Base-by-base conservation (phyloP, 2,113 vertebrate genomes). In the Paracanthobrama guichenoti region DNA sequence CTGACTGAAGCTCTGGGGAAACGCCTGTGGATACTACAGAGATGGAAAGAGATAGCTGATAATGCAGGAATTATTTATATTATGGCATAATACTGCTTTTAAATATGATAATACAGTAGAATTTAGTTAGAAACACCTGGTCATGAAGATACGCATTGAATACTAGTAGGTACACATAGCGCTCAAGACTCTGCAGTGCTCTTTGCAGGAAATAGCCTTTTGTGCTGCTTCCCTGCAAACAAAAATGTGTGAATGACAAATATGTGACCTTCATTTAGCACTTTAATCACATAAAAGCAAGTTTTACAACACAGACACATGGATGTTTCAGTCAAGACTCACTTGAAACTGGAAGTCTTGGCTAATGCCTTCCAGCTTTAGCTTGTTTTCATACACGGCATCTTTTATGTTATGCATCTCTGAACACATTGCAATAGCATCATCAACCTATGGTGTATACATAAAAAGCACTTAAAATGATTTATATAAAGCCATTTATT, bases 101-200 rank as follows among this genome's bases (percentile, higher is more conserved):
- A 31, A 28, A 75, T 10, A 50, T 80, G 4, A 44, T 16, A 10
- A n/a, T 11, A 59, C 22, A 12, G 59, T 8, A 10, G 10, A 11
- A 59, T 59, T 26, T 62, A 28, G 18, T 20, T 24, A 67, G 42
- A 16, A 42, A 59, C 90, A 95, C 96, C 96, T 97, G 96, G 83
- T 97, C 95, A 0, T 96, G 95, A 88, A 97, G 95, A 90, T 97
- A 97, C 77, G 94, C 95, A 89, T 97, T 96, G 88, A 97, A 97
- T 44, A 94, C 89, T 44, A 97, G 87, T 91, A 97, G 84, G 90
- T 95, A 96, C 88, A 97, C 95, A 73, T 96, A 97, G 20, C 93
- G 89, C 66, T 96, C 93, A 0, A 97, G 92, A 88, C 94, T 96
- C 90, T 90, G 88, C 84, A 96, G 85, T 11, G 93, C 93, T 92